Evolutionary conservation across 2,888 invertebrate genomes (phyloP), one percentile per base, ranked within the genome.

Genomic region (Antheraea yamamai): DNA sequence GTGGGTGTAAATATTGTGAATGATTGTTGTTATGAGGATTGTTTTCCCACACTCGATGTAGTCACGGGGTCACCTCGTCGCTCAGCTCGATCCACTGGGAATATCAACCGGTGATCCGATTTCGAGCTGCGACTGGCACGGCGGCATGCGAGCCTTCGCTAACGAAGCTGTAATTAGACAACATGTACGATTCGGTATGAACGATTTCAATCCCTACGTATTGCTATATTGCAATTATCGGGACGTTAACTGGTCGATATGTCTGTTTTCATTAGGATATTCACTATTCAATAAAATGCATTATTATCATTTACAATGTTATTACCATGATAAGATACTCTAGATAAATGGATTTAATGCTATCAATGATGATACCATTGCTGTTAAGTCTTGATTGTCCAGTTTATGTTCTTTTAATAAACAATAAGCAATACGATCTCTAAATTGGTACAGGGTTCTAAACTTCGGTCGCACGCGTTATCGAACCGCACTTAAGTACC

Each of bases 1-100:
- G 72, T 61, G 35, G 55, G 16, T n/a, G 70, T 70, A 72, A 39
- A 39, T 72, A 30, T 66, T 61, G n/a, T 20, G 55, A 58, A 75
- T 39, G 70, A 71, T 74, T 76, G 78, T 80, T 79, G 80, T 84
- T 82, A 84, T 80, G 83, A 81, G 78, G 64, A 77, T 82, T 79
- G 78, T 84, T 78, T 83, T 83, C 81, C 79, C 72, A 72, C 74
- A 47, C 72, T 87, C 84, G 85, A 83, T 85, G 82, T 95, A 98
- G 98, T 97, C 98, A 84, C 97, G 98, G 90, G 99, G 98, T 89
- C 98, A 99, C 95, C 97, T 98, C 94, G 97, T 98, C 89, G 98
- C 98, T 87, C 97, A 97, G 89, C 96, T 99, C 95, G 99, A 99
- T 95, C 99, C 99, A 79, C 96, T 99, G 94, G 98, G 97, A 95